Percentiles rank a stretch among this genome's conserved stretches.
Evolutionary conservation across 1,140 invertebrate genomes (phyloP).

Genomic region (Argopecten irradians): DNA sequence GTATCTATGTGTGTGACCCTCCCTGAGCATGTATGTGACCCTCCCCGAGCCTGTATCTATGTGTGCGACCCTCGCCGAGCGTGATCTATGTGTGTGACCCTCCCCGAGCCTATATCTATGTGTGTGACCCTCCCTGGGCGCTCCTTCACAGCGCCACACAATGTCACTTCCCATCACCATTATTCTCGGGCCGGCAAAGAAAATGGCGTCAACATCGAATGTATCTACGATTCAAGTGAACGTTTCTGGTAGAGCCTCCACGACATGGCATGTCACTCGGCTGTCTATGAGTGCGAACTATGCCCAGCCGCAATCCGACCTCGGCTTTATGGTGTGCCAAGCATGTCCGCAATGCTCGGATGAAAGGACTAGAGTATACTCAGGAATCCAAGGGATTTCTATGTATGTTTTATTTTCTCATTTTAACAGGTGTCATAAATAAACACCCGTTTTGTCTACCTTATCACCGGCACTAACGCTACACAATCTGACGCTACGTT

Average conservation of each 20-base stretch:
- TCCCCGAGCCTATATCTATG: neutral
- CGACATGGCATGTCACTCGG: neutral
- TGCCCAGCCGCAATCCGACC: neutral
- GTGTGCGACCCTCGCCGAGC: no score
- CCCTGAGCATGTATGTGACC: neutral
- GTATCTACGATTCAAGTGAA: neutral
- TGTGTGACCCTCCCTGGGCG: neutral
- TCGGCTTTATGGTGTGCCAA: neutral
- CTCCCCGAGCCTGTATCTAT: no score
- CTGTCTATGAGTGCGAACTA: neutral
- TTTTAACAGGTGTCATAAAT: slow-evolving; percentile 23
- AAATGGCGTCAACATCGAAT: neutral
- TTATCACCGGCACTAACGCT: neutral
- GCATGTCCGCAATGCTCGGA: neutral
- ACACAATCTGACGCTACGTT: no score
- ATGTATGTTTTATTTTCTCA: slow-evolving; percentile 10
- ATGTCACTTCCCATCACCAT: neutral
- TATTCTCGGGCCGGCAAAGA: neutral
- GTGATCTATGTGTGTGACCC: neutral
- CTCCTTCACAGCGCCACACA: neutral
- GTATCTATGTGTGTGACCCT: no score
- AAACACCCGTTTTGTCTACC: neutral
- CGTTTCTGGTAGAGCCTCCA: neutral
- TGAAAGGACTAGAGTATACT: neutral
- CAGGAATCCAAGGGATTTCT: neutral